A percentile compares a stretch with the other conserved stretches of the same genome.
phyloP scores from a whole-genome alignment of 2,888 invertebrate species.

The Platycheirus albimanus region DNA sequence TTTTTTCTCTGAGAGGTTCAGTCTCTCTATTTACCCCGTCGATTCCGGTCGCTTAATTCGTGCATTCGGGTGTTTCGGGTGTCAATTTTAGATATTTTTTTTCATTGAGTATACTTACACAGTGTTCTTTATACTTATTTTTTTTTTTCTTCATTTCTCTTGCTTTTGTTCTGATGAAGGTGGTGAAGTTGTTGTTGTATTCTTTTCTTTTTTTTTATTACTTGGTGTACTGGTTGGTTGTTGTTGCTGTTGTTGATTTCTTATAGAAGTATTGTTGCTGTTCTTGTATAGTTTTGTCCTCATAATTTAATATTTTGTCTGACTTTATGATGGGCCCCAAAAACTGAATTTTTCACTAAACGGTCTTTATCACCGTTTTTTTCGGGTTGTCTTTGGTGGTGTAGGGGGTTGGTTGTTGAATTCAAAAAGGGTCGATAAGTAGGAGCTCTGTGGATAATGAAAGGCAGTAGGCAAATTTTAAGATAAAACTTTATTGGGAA shows the following conservation, averaged over 20 bases:
- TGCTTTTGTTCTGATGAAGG: conserved; percentile 70
- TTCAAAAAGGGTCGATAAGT: no score
- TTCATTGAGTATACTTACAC: conserved; percentile 60
- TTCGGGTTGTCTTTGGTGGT: no score
- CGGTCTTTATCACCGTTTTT: not conserved
- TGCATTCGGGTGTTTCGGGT: conserved; percentile 74
- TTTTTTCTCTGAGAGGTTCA: conserved; percentile 74
- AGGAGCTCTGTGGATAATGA: no score
- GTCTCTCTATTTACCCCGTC: conserved; percentile 75
- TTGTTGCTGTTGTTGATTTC: conserved; percentile 35
- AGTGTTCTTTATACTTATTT: conserved; percentile 36
- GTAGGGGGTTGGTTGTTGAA: no score
- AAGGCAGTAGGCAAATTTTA: no score
- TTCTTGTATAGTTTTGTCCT: conserved; percentile 4
- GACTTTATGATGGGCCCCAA: not conserved
- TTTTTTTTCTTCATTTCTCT: conserved; percentile 69
- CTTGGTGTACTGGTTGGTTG: conserved; percentile 37
- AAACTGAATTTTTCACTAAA: not conserved
- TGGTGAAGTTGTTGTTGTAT: conserved; percentile 71
- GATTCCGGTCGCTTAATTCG: conserved; percentile 74
- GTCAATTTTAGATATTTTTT: conserved; percentile 71
- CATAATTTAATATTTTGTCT: conserved; percentile 4
- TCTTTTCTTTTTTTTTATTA: conserved; percentile 52
- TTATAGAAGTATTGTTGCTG: conserved; percentile 15
- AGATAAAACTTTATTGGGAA: no score